These are phyloP conservation scores for Peromyscus aztecus DNA, from an alignment of 2,797 vertebrate species.

Conservation along the genomic window DNA sequence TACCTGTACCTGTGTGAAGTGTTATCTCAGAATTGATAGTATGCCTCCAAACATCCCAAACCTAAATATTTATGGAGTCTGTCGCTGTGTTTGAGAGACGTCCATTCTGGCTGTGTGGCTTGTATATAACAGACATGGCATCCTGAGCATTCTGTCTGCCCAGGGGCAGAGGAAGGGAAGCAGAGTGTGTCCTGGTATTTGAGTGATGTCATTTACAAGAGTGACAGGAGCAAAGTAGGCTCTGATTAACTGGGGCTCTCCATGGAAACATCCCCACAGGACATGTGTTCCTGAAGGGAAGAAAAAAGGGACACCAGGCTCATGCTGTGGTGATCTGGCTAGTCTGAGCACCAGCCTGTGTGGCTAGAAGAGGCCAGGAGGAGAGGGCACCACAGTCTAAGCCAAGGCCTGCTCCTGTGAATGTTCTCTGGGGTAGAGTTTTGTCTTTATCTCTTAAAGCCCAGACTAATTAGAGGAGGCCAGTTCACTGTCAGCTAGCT, in stretches of 20 bases:
- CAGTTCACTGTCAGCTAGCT: rapidly evolving
- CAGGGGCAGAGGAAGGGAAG: neutral
- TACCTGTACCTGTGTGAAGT: neutral
- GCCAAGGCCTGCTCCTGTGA: neutral
- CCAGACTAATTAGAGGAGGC: neutral
- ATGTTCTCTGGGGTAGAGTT: neutral
- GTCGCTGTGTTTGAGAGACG: neutral
- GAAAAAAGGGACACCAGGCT: neutral
- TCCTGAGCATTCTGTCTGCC: neutral
- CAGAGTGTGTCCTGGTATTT: neutral
- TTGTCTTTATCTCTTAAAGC: neutral
- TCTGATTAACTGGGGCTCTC: neutral
- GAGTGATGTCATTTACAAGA: neutral
- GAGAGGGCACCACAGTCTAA: neutral
- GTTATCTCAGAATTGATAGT: neutral
- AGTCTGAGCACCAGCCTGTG: no score
- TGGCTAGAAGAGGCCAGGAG: neutral
- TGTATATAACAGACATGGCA: neutral
- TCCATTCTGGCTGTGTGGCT: neutral
- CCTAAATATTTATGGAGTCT: neutral
- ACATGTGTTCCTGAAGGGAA: rapidly evolving
- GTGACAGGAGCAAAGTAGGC: neutral
- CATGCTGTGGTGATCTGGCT: neutral
- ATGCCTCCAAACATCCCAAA: neutral
- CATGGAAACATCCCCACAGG: neutral